Evolutionary conservation across 2,797 vertebrate genomes (phyloP).

Genomic region (Bradypodion ventrale): DNA sequence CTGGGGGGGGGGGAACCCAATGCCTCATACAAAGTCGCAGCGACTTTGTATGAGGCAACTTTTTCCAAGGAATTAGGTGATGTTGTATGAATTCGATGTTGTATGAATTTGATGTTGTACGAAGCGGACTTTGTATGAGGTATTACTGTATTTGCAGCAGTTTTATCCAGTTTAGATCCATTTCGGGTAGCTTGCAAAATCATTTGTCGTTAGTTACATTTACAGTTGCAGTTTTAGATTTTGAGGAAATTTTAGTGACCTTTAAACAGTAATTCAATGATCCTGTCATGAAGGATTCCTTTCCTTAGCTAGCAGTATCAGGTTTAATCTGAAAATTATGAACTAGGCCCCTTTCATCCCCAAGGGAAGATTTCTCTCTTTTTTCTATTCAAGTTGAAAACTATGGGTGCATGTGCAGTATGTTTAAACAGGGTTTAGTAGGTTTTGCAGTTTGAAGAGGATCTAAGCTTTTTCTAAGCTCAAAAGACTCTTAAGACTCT

Average conservation of each 20-base stretch:
- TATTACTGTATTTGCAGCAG: slow-evolving; percentile 52
- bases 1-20: too few species aligned
- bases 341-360: slow-evolving; percentile 55
- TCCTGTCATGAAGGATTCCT: slow-evolving; percentile 82
- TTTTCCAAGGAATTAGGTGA: too few species aligned
- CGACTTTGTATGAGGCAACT: too few species aligned
- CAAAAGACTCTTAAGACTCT: not conserved
- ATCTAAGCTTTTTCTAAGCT: slow-evolving; percentile 29
- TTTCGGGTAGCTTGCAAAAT: slow-evolving; percentile 53
- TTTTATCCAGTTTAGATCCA: slow-evolving; percentile 51
- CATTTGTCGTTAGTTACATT: slow-evolving; percentile 61
- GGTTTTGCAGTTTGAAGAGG: slow-evolving; percentile 46
- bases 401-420: not conserved
- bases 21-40: too few species aligned
- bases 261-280: slow-evolving; percentile 78
- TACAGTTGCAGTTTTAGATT: slow-evolving; percentile 64
- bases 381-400: slow-evolving; percentile 49
- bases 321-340: slow-evolving; percentile 74
- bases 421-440: slow-evolving; percentile 44
- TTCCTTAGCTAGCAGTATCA: slow-evolving; percentile 71
- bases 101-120: too few species aligned
- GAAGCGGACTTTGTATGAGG: too few species aligned
- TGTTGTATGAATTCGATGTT: too few species aligned
- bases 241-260: slow-evolving; percentile 75
- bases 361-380: slow-evolving; percentile 60